Evolutionary conservation across 30 jellyfish, hydroid and myxozoan species (phyloP).

Genomic region (Chironex yamaguchii): DNA sequence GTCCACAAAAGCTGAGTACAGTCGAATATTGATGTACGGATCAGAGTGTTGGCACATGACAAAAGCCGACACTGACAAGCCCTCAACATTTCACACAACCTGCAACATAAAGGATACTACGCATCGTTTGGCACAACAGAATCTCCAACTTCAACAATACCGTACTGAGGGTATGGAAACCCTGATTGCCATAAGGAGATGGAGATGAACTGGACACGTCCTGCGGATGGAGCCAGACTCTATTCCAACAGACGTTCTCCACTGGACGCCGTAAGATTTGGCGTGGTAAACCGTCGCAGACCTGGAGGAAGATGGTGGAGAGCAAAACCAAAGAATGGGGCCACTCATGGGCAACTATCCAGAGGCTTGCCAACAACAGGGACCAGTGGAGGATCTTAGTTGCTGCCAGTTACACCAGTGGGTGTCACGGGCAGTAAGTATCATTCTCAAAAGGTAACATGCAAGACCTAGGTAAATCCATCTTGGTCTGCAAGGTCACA

Average conservation of each 20-base stretch:
- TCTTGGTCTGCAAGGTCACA: no score
- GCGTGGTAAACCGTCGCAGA: not conserved
- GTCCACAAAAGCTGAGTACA: not conserved
- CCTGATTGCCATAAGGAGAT: not conserved
- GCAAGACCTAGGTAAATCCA: no score
- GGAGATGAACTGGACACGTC: not conserved
- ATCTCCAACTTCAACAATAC: not conserved
- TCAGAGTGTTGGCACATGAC: not conserved
- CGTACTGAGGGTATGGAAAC: not conserved
- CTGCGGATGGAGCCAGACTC: not conserved
- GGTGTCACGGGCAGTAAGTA: not conserved
- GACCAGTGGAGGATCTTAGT: not conserved
- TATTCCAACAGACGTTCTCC: not conserved
- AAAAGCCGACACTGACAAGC: not conserved
- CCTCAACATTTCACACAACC: not conserved
- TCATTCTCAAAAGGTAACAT: no score
- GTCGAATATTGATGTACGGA: not conserved
- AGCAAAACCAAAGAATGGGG: not conserved
- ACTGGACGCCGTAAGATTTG: not conserved
- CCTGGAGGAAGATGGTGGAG: not conserved
- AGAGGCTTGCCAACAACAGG: not conserved
- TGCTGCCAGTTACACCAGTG: not conserved
- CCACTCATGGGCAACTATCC: not conserved
- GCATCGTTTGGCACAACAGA: not conserved
- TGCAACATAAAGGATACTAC: not conserved